Evolutionary conservation across 2,888 invertebrate genomes (phyloP).

Genomic region (Subacronicta megacephala): DNA sequence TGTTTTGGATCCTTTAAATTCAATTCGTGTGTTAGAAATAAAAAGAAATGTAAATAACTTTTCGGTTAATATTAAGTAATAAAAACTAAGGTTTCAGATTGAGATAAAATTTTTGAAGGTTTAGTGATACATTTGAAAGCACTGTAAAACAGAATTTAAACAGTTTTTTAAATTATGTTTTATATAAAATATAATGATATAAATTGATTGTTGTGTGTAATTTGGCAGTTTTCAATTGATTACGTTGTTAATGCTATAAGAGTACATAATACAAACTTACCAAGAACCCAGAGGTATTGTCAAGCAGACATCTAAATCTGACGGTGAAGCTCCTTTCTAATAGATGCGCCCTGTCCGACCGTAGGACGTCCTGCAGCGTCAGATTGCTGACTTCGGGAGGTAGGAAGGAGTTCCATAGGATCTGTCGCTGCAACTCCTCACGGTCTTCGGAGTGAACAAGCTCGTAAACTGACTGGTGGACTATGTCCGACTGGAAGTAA

Average conservation of each 20-base stretch:
- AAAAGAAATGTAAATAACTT: no score
- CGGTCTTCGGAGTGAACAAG: slow-evolving; percentile 99
- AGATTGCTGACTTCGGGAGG: slow-evolving; percentile 93
- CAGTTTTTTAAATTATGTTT: no score
- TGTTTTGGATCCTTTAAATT: no score
- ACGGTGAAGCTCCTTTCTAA: slow-evolving; percentile 99
- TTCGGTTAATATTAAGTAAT: no score
- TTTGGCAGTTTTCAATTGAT: no score
- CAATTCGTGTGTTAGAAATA: background rate
- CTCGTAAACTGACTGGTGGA: slow-evolving; percentile 99
- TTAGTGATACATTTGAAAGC: no score
- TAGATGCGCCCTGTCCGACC: slow-evolving; percentile 96
- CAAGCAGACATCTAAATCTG: slow-evolving; percentile 99
- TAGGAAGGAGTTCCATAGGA: slow-evolving; percentile 98
- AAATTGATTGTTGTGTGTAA: no score
- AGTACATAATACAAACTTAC: slow-evolving; percentile 88
- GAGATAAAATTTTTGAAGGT: no score
- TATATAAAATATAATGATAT: no score
- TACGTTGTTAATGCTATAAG: no score
- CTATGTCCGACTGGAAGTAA: slow-evolving; percentile 99
- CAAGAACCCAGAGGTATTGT: slow-evolving; percentile 99
- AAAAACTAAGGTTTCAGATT: no score
- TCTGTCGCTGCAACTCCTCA: slow-evolving; percentile 98
- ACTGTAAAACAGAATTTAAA: no score
- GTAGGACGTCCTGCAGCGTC: slow-evolving; percentile 96